Conservation (phyloP, 1,140 invertebrate species). For the Zophobas morio region DNA sequence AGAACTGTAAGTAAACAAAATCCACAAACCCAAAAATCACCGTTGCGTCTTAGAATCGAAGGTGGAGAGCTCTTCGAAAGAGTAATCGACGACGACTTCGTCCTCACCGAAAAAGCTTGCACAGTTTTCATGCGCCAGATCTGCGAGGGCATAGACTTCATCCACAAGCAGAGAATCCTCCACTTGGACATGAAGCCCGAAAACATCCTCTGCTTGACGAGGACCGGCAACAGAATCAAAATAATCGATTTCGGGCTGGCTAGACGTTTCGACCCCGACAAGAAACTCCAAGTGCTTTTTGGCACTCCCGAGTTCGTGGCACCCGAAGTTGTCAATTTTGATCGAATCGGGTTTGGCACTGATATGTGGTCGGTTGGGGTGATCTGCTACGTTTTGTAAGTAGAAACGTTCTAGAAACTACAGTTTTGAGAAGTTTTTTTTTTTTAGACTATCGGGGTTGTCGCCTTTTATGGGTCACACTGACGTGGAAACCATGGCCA, state of each 20-base stretch:
- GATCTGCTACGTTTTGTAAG: conserved; percentile 98
- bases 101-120: conserved; percentile 95
- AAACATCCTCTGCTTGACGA: conserved; percentile 96
- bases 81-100: conserved; percentile 98
- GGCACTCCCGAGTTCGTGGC: conserved; percentile 99
- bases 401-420: conserved; percentile 62
- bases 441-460: conserved; percentile 90
- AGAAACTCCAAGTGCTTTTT: conserved; percentile 93
- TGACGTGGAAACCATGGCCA: conserved; percentile 97
- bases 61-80: conserved; percentile 98
- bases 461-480: conserved; percentile 99
- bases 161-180: conserved; percentile 94
- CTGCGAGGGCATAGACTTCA: conserved; percentile 96
- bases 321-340: conserved; percentile 98
- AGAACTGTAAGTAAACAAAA: conserved; percentile 88
- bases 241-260: conserved; percentile 98
- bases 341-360: conserved; percentile 93
- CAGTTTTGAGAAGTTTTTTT: conserved; percentile 12
- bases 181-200: conserved; percentile 99
- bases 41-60: conserved; percentile 82
- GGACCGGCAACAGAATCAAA: conserved; percentile 96
- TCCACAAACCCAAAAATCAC: neutral
- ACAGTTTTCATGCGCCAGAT: conserved; percentile 97
- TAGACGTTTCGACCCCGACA: conserved; percentile 90
- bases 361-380: conserved; percentile 99